Conservation (phyloP, 2,113 vertebrate species). For the Mystacornis crossleyi region DNA sequence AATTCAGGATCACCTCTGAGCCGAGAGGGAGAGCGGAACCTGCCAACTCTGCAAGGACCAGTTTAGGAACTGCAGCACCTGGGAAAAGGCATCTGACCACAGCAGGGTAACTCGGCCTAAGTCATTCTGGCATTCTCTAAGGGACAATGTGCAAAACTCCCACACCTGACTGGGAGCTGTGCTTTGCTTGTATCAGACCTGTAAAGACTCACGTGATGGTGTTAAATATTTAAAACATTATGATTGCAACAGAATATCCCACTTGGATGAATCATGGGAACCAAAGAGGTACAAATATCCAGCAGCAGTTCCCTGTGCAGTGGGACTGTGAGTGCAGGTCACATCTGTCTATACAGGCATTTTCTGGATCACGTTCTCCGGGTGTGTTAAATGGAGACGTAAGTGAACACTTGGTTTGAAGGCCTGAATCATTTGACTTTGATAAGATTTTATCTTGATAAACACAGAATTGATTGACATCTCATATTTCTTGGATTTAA, state of each 20-base stretch:
- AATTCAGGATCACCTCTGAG: neutral
- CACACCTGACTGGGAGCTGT: neutral
- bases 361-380: neutral
- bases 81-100: neutral
- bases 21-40: neutral
- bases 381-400: neutral
- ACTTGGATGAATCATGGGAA: neutral
- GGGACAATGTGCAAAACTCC: neutral
- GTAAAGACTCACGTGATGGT: neutral
- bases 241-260: neutral
- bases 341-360: neutral
- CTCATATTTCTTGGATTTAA: neutral
- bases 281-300: neutral
- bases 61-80: neutral
- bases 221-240: neutral
- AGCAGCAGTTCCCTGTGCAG: neutral
- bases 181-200: neutral
- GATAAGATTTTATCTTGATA: conserved; percentile 33
- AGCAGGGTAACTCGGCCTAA: neutral
- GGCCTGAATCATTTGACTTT: neutral
- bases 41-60: neutral
- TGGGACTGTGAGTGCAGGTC: neutral
- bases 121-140: neutral
- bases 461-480: neutral
- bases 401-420: neutral